These are phyloP conservation scores for Cephus spinipes DNA, from an alignment of 2,888 invertebrate genomes.

Conservation along the genomic window DNA sequence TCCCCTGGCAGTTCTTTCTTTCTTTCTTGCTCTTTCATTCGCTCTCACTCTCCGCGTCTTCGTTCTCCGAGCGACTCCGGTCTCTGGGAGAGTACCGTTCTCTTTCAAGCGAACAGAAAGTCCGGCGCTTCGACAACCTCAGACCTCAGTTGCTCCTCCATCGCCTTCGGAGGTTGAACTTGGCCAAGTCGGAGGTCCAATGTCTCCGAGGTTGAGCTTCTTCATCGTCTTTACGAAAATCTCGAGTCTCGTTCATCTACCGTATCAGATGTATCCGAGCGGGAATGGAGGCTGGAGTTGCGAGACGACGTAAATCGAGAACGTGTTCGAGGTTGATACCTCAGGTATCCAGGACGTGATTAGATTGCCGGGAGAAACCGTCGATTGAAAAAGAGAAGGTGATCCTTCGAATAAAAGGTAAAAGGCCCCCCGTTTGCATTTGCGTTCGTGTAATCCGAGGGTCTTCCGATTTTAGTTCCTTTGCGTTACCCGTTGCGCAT, in stretches of 20 bases:
- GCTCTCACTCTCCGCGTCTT: not conserved
- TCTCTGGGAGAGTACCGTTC: not conserved
- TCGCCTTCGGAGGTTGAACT: not conserved
- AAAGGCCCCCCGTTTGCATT: not conserved
- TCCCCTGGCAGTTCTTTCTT: not conserved
- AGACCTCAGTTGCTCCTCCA: not conserved
- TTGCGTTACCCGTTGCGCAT: too few species aligned
- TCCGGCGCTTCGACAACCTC: not conserved
- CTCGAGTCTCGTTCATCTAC: slow-evolving; percentile 11
- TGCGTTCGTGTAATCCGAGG: not conserved
- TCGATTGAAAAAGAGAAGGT: not conserved
- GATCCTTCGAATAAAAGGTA: not conserved
- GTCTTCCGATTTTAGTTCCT: not conserved
- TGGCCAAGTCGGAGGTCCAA: slow-evolving; percentile 6
- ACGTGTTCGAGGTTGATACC: not conserved
- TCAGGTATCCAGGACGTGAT: not conserved
- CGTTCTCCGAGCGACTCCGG: not conserved
- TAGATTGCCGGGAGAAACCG: not conserved
- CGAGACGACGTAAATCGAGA: slow-evolving; percentile 42
- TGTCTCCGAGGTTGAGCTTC: slow-evolving; percentile 14
- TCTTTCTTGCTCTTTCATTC: not conserved
- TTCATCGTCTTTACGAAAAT: not conserved
- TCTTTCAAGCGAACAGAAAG: not conserved
- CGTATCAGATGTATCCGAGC: slow-evolving; percentile 26
- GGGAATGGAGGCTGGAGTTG: slow-evolving; percentile 40